These are phyloP conservation scores for Heliconius nattereri DNA, from an alignment of 1,140 invertebrate genomes.

Conservation along the genomic window DNA sequence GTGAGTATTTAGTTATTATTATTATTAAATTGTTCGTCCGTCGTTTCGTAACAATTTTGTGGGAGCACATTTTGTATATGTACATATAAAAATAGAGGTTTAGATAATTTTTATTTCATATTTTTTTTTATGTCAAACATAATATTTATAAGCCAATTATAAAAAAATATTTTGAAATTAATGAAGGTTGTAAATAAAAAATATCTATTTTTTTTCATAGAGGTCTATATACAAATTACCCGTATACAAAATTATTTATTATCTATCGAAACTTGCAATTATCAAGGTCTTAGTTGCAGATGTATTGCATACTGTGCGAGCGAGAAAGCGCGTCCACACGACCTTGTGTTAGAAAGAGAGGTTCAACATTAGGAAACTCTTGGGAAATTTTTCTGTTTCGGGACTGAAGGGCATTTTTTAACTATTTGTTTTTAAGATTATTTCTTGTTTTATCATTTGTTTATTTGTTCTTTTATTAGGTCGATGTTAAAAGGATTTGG, in stretches of 20 bases:
- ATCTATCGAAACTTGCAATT: conserved; percentile 79
- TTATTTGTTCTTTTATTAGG: conserved; percentile 57
- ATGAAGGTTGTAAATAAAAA: background rate
- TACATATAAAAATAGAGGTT: conserved; percentile 32
- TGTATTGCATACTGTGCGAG: conserved; percentile 76
- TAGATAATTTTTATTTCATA: conserved; percentile 35
- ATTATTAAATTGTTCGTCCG: conserved; percentile 73
- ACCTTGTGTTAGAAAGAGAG: conserved; percentile 70
- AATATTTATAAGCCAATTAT: background rate
- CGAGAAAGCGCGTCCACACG: conserved; percentile 56
- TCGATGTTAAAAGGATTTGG: conserved; percentile 41
- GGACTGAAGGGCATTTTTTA: conserved; percentile 76
- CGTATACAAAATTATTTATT: conserved; percentile 72
- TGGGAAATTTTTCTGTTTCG: conserved; percentile 80
- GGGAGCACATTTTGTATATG: conserved; percentile 19
- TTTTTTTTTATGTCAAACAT: background rate
- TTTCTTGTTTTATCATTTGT: conserved; percentile 51
- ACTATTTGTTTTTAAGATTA: conserved; percentile 66
- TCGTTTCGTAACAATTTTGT: conserved; percentile 50
- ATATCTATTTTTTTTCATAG: conserved; percentile 41
- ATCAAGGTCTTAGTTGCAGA: conserved; percentile 79
- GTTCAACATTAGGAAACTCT: conserved; percentile 72
- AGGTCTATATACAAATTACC: conserved; percentile 67
- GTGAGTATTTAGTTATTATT: conserved; percentile 56
- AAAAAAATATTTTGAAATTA: background rate